These are phyloP conservation scores for Marcusenius ussheri DNA, from an alignment of 2,113 vertebrate species.

Conservation along the genomic window DNA sequence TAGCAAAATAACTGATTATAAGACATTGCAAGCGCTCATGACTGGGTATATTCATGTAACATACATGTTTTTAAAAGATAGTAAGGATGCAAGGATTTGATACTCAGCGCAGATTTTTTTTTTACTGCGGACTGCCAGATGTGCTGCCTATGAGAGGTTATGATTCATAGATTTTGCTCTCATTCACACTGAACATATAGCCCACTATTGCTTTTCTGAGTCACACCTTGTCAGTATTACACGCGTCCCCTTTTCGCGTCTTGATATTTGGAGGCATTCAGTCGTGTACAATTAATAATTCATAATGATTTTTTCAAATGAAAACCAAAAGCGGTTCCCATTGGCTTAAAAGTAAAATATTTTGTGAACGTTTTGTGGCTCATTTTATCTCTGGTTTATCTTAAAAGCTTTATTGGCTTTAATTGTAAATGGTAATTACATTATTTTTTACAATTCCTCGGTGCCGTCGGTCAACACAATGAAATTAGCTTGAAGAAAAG, in stretches of 20 bases:
- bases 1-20: background rate
- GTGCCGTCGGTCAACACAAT: background rate
- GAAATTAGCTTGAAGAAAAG: background rate
- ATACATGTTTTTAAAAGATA: background rate
- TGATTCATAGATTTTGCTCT: background rate
- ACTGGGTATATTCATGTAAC: background rate
- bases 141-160: background rate
- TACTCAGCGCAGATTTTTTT: background rate
- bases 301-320: background rate
- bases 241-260: background rate
- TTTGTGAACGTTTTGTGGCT: background rate
- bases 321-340: background rate
- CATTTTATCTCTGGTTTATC: background rate
- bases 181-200: background rate
- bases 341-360: background rate
- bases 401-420: background rate
- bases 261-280: background rate
- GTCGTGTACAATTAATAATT: background rate
- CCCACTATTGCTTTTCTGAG: background rate
- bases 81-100: background rate
- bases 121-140: background rate
- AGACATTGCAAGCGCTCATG: background rate
- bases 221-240: background rate
- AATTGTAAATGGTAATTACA: background rate
- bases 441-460: background rate